Conservation (phyloP, 2,888 invertebrate species). For the Incurvaria masculella region DNA sequence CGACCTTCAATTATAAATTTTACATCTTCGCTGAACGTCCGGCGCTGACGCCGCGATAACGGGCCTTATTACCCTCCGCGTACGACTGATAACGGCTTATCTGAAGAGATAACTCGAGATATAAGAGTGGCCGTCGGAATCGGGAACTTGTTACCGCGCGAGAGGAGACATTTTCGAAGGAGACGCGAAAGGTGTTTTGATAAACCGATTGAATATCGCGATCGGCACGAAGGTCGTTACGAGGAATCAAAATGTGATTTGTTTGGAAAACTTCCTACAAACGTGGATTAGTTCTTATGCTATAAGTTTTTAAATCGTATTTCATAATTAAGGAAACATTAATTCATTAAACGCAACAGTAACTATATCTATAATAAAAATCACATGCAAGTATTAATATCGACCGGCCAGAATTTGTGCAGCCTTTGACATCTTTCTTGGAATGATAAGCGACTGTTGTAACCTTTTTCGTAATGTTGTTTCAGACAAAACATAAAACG, state of each 20-base stretch:
- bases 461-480: no score
- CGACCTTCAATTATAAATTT: conserved; percentile 53
- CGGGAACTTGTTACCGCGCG: not conserved
- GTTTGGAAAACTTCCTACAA: not conserved
- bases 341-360: no score
- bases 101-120: not conserved
- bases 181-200: not conserved
- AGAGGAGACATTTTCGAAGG: not conserved
- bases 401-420: no score
- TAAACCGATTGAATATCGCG: not conserved
- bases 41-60: not conserved
- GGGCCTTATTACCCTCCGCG: not conserved
- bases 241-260: not conserved
- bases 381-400: no score
- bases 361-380: no score
- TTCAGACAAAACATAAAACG: no score
- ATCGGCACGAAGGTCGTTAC: not conserved
- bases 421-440: no score
- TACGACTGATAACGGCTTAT: not conserved
- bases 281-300: no score
- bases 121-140: not conserved
- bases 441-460: no score
- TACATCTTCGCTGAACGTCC: conserved; percentile 11
- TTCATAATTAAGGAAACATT: no score
- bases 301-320: no score